These are phyloP conservation scores for Timema podura DNA, from an alignment of 2,888 invertebrate genomes.

Conservation along the genomic window DNA sequence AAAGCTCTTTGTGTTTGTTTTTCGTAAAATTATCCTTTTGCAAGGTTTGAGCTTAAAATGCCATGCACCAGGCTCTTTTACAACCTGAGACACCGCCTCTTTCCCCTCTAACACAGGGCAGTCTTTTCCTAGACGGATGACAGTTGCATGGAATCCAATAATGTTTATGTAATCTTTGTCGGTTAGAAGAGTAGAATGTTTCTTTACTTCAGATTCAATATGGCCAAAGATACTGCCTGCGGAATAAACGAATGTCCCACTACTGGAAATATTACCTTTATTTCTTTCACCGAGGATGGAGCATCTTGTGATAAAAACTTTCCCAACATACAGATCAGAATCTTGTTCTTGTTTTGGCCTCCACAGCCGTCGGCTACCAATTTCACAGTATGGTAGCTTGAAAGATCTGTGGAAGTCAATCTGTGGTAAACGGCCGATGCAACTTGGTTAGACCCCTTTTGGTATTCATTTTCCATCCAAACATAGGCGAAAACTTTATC, in stretches of 20 bases:
- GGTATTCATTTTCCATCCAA: conserved; percentile 10
- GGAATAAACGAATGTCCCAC: conserved; percentile 1
- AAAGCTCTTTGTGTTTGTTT: not conserved
- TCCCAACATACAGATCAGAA: not conserved
- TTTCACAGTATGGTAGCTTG: not conserved
- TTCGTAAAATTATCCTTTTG: not conserved
- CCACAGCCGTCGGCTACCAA: conserved; percentile 2
- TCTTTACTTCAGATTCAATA: not conserved
- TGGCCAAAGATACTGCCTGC: not conserved
- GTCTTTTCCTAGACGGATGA: too few relatives aligned
- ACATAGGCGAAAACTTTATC: too few relatives aligned
- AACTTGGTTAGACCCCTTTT: not conserved
- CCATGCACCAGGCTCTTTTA: not conserved
- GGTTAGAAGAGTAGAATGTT: not conserved
- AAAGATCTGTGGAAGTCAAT: not conserved
- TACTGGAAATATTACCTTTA: not conserved
- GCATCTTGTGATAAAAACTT: not conserved
- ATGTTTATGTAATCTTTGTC: not conserved
- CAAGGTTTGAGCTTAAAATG: not conserved
- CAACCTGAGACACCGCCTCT: too few relatives aligned
- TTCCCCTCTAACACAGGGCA: too few relatives aligned
- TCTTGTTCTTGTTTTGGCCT: conserved; percentile 11
- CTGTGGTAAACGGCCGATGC: conserved; percentile 1
- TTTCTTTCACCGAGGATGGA: not conserved
- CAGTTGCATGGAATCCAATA: not conserved